phyloP scores from a whole-genome alignment of 2,797 vertebrate species.

The Enteromius unitaeniatus region DNA sequence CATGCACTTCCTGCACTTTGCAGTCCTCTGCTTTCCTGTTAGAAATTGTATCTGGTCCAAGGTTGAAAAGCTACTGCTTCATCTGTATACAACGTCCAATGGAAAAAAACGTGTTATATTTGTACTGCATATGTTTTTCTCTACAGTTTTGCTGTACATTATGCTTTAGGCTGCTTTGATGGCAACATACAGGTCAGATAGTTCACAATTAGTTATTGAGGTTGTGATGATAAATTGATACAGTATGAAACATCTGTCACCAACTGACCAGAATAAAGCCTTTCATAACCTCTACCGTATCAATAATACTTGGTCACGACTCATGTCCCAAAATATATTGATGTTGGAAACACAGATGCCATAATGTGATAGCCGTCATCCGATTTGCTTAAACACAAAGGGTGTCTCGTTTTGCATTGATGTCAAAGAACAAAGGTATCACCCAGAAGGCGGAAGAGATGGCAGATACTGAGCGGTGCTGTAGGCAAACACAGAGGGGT shows the following conservation, averaged over 20 bases:
- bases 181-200: constrained; percentile 27
- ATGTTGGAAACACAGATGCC: constrained; percentile 62
- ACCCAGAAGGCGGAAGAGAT: constrained; percentile 70
- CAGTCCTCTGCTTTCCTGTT: constrained; percentile 38
- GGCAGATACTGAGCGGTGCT: constrained; percentile 58
- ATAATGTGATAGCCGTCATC: constrained; percentile 48
- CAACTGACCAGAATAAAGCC: constrained; percentile 49
- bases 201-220: constrained; percentile 44
- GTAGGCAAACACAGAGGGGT: constrained; percentile 56
- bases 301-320: constrained; percentile 34
- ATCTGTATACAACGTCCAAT: neutral
- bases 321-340: constrained; percentile 52
- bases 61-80: constrained; percentile 26
- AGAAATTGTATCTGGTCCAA: constrained; percentile 34
- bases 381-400: constrained; percentile 72
- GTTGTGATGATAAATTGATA: constrained; percentile 48
- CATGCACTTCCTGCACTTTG: constrained; percentile 45
- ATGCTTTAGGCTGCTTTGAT: neutral
- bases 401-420: constrained; percentile 70
- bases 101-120: neutral
- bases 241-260: constrained; percentile 40
- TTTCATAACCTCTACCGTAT: constrained; percentile 24
- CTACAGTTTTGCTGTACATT: constrained; percentile 7
- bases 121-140: neutral
- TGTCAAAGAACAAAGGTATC: constrained; percentile 77